Base-by-base conservation (phyloP, 2,888 invertebrate genomes). In the Drosophila falleni region DNA sequence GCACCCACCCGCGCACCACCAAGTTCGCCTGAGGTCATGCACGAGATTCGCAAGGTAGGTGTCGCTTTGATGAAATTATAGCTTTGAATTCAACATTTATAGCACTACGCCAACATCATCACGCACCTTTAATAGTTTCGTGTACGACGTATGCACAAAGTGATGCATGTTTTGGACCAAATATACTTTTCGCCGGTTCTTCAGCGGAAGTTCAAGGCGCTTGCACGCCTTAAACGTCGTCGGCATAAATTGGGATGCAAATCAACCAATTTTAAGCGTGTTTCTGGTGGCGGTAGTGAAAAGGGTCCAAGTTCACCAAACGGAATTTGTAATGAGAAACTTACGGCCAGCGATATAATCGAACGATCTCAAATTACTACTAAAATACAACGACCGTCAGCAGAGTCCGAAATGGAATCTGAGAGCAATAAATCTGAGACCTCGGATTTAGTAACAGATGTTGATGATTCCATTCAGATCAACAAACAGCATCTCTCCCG, bases 11-110 rank as follows among this genome's bases (percentile, higher is more conserved):
- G 93, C 19, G 95, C 95, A 15, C 96, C 96, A 63, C 96, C 96
- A 1, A 95, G 96, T 47, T 95, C 96, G 0, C 96, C 96, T 10
- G 94, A 95, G 68, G 93, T 95, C 37, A 71, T 83, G 74, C 77
- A 78, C 73, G 89, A 90, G 73, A 86, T 91, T 46, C 89, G 90
- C 65, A 92, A 90, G 89, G 90, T 90, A 89, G 78, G 81, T 72
- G n/a, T 4, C 44, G 13, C 31, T 50, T 19, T 19, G 15, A 31
- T 31, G 4, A 31, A 16, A 46, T 46, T 29, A n/a, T 11, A 46
- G 46, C 11, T 29, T n/a, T 5, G 6, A 46, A 46, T 29, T 3
- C 29, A 46, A 50, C 39, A 46, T 58, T n/a, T 8, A 41, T 47
- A 23, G 9, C 56, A 35, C 35, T 11, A 9, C 31, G 15, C 13